phyloP scores from a whole-genome alignment of 2,797 vertebrate genomes.

The Pachyuromys duprasi region DNA sequence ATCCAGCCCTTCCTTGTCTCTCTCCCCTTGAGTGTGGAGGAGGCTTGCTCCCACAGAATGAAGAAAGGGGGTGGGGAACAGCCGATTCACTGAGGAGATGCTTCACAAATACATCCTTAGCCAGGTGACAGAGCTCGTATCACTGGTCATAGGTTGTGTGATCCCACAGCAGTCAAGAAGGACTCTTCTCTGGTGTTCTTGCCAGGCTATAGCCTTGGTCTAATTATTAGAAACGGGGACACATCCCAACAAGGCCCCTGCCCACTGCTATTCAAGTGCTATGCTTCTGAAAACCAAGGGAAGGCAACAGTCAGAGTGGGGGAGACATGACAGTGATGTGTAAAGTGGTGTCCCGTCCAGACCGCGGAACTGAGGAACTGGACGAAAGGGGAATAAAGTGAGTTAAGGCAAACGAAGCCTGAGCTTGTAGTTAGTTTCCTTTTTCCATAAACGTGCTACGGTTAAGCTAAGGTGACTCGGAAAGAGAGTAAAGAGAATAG shows the following conservation, averaged over 20 bases:
- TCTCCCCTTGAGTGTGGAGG: not conserved
- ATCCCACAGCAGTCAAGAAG: not conserved
- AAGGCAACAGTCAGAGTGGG: not conserved
- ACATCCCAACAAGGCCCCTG: not conserved
- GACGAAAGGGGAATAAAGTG: not conserved
- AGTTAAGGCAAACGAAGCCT: not conserved
- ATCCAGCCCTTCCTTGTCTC: not conserved
- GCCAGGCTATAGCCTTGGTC: not conserved
- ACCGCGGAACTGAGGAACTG: not conserved
- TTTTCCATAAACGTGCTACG: not conserved
- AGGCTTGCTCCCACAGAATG: not conserved
- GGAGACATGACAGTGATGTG: not conserved
- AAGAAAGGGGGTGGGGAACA: not conserved
- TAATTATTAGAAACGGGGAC: not conserved
- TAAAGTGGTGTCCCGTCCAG: not conserved
- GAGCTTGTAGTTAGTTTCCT: not conserved
- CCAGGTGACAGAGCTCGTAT: not conserved
- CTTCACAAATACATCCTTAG: not conserved
- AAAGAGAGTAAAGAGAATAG: not conserved
- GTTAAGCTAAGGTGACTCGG: not conserved
- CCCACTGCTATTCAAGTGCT: not conserved
- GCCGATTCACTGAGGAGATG: not conserved
- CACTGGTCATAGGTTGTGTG: not conserved
- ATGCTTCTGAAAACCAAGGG: not conserved
- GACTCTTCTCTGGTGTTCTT: not conserved